Percentiles rank a stretch among this genome's conserved stretches.
Evolutionary conservation across 2,888 invertebrate genomes (phyloP).

Genomic region (Nysson spinosus): DNA sequence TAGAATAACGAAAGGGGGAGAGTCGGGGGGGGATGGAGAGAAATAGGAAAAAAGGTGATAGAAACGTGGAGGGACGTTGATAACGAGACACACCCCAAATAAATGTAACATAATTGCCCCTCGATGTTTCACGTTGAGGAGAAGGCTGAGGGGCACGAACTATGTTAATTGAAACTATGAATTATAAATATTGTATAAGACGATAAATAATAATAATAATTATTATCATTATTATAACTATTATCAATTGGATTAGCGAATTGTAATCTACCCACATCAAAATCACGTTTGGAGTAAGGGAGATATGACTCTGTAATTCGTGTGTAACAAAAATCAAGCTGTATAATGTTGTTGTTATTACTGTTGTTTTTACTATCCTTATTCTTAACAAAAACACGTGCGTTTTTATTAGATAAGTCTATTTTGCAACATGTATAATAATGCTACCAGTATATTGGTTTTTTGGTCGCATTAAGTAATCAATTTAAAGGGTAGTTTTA

Average conservation of each 20-base stretch:
- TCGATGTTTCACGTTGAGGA: slow-evolving; percentile 13
- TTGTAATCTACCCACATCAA: slow-evolving; percentile 50
- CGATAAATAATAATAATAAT: slow-evolving; percentile 62
- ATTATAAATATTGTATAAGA: slow-evolving; percentile 65
- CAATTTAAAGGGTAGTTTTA: no score
- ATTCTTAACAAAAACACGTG: slow-evolving; percentile 15
- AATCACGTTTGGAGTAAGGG: slow-evolving; percentile 38
- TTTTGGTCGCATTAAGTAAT: no score
- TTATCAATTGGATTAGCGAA: slow-evolving; percentile 51
- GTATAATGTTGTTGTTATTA: slow-evolving; percentile 54
- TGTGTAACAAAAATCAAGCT: slow-evolving; percentile 58
- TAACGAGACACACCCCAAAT: slow-evolving; percentile 28
- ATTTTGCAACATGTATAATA: no score
- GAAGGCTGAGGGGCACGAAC: slow-evolving; percentile 33
- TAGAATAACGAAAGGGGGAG: slow-evolving; percentile 49
- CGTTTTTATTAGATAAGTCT: not conserved
- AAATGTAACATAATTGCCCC: slow-evolving; percentile 53
- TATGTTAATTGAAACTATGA: slow-evolving; percentile 61
- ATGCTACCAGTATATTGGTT: no score
- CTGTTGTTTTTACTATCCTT: slow-evolving; percentile 49
- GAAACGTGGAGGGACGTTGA: slow-evolving; percentile 14
- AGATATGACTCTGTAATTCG: slow-evolving; percentile 54
- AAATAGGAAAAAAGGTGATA: slow-evolving; percentile 49
- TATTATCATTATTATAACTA: slow-evolving; percentile 58
- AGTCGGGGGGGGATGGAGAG: slow-evolving; percentile 10